A percentile compares a stretch with the other conserved stretches of the same genome.
Conservation (phyloP, 2,888 invertebrate species). For the Agonum fuliginosum region DNA sequence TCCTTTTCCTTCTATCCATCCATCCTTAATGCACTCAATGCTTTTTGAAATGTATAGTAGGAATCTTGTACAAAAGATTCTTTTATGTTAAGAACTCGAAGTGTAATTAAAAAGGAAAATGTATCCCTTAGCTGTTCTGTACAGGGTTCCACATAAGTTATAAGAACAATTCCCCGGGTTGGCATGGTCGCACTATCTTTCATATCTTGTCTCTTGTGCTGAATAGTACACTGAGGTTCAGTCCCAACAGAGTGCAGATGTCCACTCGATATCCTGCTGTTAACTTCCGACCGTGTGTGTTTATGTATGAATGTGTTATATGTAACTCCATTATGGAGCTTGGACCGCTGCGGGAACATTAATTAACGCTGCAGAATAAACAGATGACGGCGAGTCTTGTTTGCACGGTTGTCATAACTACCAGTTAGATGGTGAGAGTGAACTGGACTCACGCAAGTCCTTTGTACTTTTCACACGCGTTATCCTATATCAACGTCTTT, state of each 20-base stretch:
- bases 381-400: conserved; percentile 56
- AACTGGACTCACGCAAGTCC: conserved; percentile 4
- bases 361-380: conserved; percentile 57
- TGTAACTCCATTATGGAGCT: conserved; percentile 55
- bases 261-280: conserved; percentile 31
- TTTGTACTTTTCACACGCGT: neutral
- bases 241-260: conserved; percentile 14
- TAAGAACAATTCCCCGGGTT: conserved; percentile 31
- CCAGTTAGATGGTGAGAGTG: conserved; percentile 27
- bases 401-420: conserved; percentile 54
- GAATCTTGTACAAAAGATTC: neutral
- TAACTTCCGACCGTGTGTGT: conserved; percentile 10
- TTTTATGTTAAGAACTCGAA: neutral
- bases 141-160: conserved; percentile 13
- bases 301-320: conserved; percentile 23
- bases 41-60: conserved; percentile 26
- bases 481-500: conserved; percentile 6
- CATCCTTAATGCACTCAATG: conserved; percentile 18
- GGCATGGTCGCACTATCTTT: conserved; percentile 22
- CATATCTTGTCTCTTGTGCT: conserved; percentile 24
- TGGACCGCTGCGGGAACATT: conserved; percentile 53
- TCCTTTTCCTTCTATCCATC: neutral
- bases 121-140: conserved; percentile 35
- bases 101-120: conserved; percentile 18
- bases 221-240: neutral